Conservation (phyloP, 2,113 vertebrate genomes). For the Coptodon bakossiorum region DNA sequence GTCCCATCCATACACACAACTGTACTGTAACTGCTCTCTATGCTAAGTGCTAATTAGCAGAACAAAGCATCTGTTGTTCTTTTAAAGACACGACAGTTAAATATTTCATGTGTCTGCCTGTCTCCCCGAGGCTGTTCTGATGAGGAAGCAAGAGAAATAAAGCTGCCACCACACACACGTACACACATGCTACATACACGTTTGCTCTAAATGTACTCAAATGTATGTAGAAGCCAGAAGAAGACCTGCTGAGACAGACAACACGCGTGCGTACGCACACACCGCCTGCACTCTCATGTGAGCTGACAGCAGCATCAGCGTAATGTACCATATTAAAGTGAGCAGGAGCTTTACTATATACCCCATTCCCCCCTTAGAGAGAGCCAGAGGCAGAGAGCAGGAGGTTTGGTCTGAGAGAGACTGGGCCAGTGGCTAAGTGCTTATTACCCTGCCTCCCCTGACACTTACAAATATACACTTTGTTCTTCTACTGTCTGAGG, state of each 20-base stretch:
- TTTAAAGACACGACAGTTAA: conserved; percentile 82
- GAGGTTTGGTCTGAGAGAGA: conserved; percentile 46
- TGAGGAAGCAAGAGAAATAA: conserved; percentile 80
- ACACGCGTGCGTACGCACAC: not conserved
- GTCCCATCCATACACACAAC: not conserved
- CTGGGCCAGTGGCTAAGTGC: conserved; percentile 57
- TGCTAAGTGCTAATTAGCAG: conserved; percentile 61
- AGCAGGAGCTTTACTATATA: conserved; percentile 89
- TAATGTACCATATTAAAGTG: conserved; percentile 83
- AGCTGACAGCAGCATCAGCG: conserved; percentile 90
- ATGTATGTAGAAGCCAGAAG: conserved; percentile 22
- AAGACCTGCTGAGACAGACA: conserved; percentile 14
- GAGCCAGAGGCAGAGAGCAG: conserved; percentile 36
- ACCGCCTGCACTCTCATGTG: conserved; percentile 22
- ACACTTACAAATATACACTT: conserved; percentile 60
- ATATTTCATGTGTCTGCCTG: conserved; percentile 86
- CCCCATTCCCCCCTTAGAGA: conserved; percentile 52
- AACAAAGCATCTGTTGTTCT: conserved; percentile 80
- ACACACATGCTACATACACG: not conserved
- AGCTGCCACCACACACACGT: conserved; percentile 74
- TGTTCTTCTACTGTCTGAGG: conserved; percentile 52
- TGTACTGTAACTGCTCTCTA: conserved; percentile 13
- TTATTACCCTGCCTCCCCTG: conserved; percentile 61
- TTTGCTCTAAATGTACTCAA: conserved; percentile 39
- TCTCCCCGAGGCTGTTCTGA: conserved; percentile 79